phyloP scores from a whole-genome alignment of 37 sponge, comb jelly and placozoan genomes.

The Agelas oroides region DNA sequence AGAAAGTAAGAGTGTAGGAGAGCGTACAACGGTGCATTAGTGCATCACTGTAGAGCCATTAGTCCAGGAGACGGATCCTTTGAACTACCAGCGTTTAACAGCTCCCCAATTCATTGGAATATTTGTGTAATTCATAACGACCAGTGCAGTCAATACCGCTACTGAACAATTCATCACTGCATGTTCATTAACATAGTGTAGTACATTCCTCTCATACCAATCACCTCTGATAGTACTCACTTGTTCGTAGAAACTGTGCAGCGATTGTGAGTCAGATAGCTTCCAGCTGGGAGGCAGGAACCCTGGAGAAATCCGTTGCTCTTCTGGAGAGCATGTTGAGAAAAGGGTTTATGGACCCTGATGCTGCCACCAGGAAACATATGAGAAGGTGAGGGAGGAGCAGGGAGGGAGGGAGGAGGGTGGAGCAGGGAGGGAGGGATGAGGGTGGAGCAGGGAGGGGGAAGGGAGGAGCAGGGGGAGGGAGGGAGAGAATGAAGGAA shows the following conservation, averaged over 20 bases:
- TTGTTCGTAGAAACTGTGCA: conserved; percentile 23
- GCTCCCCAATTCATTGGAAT: no score
- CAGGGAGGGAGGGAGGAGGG: not conserved
- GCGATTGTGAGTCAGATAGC: conserved; percentile 19
- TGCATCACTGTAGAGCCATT: no score
- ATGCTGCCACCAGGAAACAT: conserved; percentile 63
- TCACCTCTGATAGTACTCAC: no score
- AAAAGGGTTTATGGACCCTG: conserved; percentile 66
- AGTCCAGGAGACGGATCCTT: no score
- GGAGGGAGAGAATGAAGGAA: no score
- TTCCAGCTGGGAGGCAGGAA: conserved; percentile 11
- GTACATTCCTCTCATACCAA: no score
- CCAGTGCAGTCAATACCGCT: no score
- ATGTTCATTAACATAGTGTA: not conserved
- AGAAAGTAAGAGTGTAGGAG: conserved; percentile 48
- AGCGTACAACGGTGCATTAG: not conserved
- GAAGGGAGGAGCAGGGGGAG: no score
- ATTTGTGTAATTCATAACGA: no score
- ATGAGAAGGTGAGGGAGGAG: conserved; percentile 47
- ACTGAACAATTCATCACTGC: no score
- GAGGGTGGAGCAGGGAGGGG: not conserved
- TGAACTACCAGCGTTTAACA: no score
- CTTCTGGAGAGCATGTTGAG: conserved; percentile 36
- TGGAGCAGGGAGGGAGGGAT: not conserved
- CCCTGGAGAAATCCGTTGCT: conserved; percentile 34